Evolutionary conservation across 2,888 invertebrate genomes (phyloP).

Genomic region (Lasioglossum lativentre): DNA sequence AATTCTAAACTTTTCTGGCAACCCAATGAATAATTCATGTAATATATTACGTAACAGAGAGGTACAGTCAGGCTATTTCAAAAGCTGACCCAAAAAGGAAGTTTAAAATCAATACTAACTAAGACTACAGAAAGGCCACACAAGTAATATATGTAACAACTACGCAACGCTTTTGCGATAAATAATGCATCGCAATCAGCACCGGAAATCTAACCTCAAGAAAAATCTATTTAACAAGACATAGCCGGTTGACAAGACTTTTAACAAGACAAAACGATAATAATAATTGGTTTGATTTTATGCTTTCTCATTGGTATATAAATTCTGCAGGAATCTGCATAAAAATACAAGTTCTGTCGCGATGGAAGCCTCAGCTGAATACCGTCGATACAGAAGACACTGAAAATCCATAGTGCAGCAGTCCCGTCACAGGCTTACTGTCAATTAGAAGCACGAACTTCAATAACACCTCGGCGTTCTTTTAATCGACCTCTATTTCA

Average conservation of each 20-base stretch:
- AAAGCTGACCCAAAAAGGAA: conserved; percentile 9
- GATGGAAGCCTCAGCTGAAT: background rate
- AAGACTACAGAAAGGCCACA: background rate
- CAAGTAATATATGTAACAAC: background rate
- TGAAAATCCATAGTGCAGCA: background rate
- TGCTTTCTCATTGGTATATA: background rate
- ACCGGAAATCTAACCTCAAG: no score
- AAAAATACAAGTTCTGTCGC: background rate
- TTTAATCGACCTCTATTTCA: conserved; percentile 4
- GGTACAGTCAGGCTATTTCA: background rate
- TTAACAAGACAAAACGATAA: background rate
- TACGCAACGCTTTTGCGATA: no score
- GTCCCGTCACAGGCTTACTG: background rate
- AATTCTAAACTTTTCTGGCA: background rate
- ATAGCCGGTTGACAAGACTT: background rate
- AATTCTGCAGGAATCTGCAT: background rate
- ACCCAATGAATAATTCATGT: background rate
- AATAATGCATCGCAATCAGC: no score
- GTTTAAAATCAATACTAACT: background rate
- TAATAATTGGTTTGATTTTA: background rate
- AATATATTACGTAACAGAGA: conserved; percentile 1
- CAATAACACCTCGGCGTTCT: background rate
- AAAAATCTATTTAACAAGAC: background rate
- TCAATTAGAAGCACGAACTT: background rate
- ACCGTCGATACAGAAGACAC: background rate